Percentiles rank a stretch among this genome's conserved stretches.
Evolutionary conservation across 2,113 vertebrate species (phyloP).

Genomic region (Grammomys dolichurus): DNA sequence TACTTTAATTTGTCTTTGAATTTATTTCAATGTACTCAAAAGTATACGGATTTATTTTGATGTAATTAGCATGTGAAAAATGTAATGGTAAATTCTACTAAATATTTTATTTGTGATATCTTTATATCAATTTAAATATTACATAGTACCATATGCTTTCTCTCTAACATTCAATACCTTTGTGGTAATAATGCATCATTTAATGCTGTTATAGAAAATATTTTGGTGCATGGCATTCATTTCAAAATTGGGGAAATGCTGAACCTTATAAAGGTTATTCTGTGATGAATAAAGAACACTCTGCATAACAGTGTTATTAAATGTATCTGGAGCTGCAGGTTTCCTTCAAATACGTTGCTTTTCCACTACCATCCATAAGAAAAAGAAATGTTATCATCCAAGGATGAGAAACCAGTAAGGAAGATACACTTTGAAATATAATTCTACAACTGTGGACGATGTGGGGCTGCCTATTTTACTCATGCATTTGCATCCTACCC

Average conservation of each 20-base stretch:
- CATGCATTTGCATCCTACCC: neutral
- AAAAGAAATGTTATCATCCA: neutral
- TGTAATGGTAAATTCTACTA: neutral
- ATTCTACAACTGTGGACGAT: neutral
- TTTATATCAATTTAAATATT: neutral
- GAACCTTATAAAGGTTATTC: neutral
- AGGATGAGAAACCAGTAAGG: neutral
- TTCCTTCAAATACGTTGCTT: neutral
- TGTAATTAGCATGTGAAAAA: neutral
- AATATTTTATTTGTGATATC: neutral
- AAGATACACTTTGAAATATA: neutral
- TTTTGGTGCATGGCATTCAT: neutral
- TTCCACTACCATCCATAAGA: neutral
- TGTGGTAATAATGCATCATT: neutral
- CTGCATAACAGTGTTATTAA: neutral
- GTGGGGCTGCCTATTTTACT: neutral
- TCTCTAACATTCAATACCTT: neutral
- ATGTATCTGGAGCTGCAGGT: neutral
- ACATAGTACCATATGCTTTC: neutral
- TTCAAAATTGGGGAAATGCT: neutral
- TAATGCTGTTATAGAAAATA: neutral
- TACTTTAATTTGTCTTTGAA: neutral
- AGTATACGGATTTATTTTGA: neutral
- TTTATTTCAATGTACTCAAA: neutral
- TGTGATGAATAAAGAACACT: neutral